Base-by-base conservation (phyloP, 1,140 invertebrate species). In the Platyscapa corneri region DNA sequence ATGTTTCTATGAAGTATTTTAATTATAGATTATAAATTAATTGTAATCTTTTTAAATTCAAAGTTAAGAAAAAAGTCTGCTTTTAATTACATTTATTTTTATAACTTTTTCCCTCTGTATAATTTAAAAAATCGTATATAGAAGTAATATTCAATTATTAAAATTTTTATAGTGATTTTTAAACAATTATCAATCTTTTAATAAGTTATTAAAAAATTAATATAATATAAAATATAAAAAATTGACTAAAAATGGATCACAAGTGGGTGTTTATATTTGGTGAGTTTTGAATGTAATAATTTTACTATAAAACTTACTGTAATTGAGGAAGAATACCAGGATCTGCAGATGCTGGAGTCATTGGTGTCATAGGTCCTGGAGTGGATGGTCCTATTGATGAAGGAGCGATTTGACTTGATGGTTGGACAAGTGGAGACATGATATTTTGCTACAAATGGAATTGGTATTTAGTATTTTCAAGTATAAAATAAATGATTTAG, bases 341-440 rank as follows among this genome's bases (percentile, higher is more conserved):
- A 94, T 99, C 98, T 46, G 97, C 97, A 23, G 98, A 98, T 87
- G 97, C 97, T 86, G 98, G 98, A 6, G 98, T 99, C 95, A 98
- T 97, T 37, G 98, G 98, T 20, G 98, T 99, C 95, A 98, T 97
- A 3, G 98, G 96, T 6, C 94, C 95, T 82, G 96, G 97, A 34
- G 96, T 97, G 2, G 96, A 95, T 18, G 97, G 97, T 34, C 96
- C 95, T 90, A 95, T 96, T 32, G 93, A 94, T 8, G 93, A 90
- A 34, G 94, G 94, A 81, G 93, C 92, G 86, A 93, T 92, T 88
- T 93, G 94, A 74, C 82, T 84, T 67, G 93, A 93, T 88, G 94
- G 93, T 85, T 95, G 95, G 80, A 97, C 95, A 94, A 97, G 95
- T 10, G 97, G 97, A 30, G 96, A 97, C 96, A 97, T 97, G 91